Base-by-base conservation (phyloP, 2,888 invertebrate genomes). In the Meteorus cinctellus region DNA sequence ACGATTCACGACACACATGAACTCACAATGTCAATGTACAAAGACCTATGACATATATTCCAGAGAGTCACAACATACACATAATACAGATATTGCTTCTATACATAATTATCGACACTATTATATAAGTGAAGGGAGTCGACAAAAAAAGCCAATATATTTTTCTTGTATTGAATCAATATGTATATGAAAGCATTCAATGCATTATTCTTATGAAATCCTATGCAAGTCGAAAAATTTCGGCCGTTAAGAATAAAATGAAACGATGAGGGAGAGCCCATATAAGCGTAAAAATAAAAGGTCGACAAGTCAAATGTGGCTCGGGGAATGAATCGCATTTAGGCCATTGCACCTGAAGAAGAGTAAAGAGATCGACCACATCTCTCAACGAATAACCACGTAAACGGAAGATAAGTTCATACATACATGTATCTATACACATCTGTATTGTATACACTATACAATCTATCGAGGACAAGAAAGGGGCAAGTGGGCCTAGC, bases 241-340 rank as follows among this genome's bases (percentile, higher is more conserved):
- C 19, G 19, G 24, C n/a, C 8, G 55, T 19, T 55, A 19, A 55
- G 10, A 48, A 55, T 41, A 16, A 51, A 12, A 27, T n/a, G 31
- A 10, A 27, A 34, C 63, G 60, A 71, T 70, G 55, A 48, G 45
- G 34, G 5, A 45, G 60, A 51, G 16, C 27, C 67, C n/a, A 72
- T 71, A 74, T 80, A 80, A 78, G 77, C 75, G 78, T 4, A 80
- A 82, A 79, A 77, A 74, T 72, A 79, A 79, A 78, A 80, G 75
- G 75, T 62, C 72, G 69, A 78, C 72, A 72, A 75, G 76, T 75
- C 70, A 36, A 27, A 62, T 77, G 77, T 14, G 77, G 75, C 76
- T 71, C 81, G 82, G 79, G 83, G 86, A 85, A 85, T 85, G 87
- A 86, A 86, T 88, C 86, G 87, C 87, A 88, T 88, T 88, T 88